A percentile compares a stretch with the other conserved stretches of the same genome.
These are phyloP conservation scores for Phyllotreta striolata DNA, from an alignment of 2,888 invertebrate genomes.

Conservation along the genomic window DNA sequence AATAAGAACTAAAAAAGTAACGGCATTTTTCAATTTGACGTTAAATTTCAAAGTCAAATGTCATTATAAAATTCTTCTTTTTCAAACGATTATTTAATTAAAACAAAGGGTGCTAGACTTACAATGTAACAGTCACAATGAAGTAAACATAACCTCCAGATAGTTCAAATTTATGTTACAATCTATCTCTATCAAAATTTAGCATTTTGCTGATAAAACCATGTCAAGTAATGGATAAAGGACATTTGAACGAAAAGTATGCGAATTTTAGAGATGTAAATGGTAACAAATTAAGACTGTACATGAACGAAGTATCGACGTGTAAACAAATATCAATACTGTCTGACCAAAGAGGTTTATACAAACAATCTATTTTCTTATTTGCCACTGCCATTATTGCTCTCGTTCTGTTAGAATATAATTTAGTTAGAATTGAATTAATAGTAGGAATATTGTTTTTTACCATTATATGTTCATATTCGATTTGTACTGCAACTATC, in stretches of 20 bases:
- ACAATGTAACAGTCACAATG: not conserved
- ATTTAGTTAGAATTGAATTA: slow-evolving; percentile 22
- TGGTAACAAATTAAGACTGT: slow-evolving; percentile 31
- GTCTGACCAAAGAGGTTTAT: slow-evolving; percentile 22
- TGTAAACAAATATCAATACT: slow-evolving; percentile 23
- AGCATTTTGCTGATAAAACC: slow-evolving; percentile 29
- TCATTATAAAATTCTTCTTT: too few species aligned
- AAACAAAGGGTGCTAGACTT: too few species aligned
- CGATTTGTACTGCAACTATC: slow-evolving; percentile 20
- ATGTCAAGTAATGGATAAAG: slow-evolving; percentile 35
- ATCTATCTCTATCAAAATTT: not conserved
- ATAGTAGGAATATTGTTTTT: slow-evolving; percentile 27
- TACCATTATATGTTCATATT: slow-evolving; percentile 16
- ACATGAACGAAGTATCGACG: slow-evolving; percentile 26
- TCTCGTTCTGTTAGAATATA: slow-evolving; percentile 10
- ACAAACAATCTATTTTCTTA: slow-evolving; percentile 24
- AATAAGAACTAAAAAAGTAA: too few species aligned
- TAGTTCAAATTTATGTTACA: not conserved
- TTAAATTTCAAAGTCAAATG: too few species aligned
- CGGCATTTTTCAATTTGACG: too few species aligned
- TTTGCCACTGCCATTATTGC: slow-evolving; percentile 21
- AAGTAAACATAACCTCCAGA: slow-evolving; percentile 8
- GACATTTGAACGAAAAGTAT: slow-evolving; percentile 29
- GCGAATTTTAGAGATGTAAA: slow-evolving; percentile 27
- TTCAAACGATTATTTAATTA: too few species aligned